These are phyloP conservation scores for Drosophila limbata DNA, from an alignment of 2,888 invertebrate species.

Conservation along the genomic window DNA sequence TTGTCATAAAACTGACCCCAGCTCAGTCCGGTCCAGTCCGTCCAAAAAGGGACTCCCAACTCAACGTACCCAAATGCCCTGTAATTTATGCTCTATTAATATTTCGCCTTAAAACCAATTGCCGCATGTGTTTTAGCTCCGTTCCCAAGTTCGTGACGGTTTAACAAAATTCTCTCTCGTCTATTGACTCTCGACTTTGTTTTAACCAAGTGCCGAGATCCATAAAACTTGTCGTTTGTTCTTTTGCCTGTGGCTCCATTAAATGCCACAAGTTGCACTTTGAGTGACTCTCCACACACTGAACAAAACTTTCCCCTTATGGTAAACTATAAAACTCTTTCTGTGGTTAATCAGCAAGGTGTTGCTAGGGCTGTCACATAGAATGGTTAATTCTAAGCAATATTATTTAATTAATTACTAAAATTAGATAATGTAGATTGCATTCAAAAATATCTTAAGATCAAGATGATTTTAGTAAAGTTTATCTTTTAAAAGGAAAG, in stretches of 20 bases:
- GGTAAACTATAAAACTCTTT: slow-evolving; percentile 3
- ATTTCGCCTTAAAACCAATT: slow-evolving; percentile 64
- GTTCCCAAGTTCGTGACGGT: slow-evolving; percentile 26
- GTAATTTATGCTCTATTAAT: slow-evolving; percentile 82
- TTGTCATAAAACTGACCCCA: slow-evolving; percentile 65
- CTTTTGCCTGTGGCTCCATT: slow-evolving; percentile 26
- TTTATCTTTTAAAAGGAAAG: too few relatives aligned
- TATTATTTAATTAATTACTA: too few relatives aligned
- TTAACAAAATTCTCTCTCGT: slow-evolving; percentile 23
- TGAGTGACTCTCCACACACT: not conserved
- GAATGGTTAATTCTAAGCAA: not conserved
- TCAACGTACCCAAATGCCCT: slow-evolving; percentile 36
- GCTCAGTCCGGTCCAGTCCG: not conserved
- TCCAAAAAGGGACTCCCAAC: slow-evolving; percentile 31
- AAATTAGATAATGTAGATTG: not conserved
- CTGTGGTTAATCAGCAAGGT: not conserved
- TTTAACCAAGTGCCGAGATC: slow-evolving; percentile 33
- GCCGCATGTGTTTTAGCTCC: slow-evolving; percentile 10
- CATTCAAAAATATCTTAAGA: too few relatives aligned
- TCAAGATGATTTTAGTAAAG: too few relatives aligned
- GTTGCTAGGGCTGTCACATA: not conserved
- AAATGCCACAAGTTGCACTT: slow-evolving; percentile 31
- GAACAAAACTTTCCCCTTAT: not conserved
- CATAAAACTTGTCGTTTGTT: slow-evolving; percentile 35
- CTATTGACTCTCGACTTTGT: slow-evolving; percentile 43